Evolutionary conservation across 2,888 invertebrate species (phyloP), one percentile per base, ranked within the genome.

Genomic region (Cantharis rufa): DNA sequence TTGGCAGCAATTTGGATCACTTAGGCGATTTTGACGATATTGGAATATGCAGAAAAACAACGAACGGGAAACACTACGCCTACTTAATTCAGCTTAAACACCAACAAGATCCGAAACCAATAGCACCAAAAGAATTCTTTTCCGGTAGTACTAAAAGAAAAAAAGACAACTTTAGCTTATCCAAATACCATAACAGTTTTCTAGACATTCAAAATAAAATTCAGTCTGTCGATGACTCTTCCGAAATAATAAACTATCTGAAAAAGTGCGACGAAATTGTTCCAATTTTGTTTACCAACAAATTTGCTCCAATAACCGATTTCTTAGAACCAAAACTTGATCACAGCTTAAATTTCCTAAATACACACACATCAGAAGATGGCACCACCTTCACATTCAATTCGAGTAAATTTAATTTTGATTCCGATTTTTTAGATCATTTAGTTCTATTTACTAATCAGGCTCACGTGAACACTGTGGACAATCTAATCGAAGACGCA

Each of bases 1-100:
- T 70, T 3, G 70, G 61, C 9, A 18, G 18, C 48, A 70, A 70
- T 61, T 13, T 70, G 16, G 61, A 70, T n/a, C 11, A 70, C n/a
- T 21, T 61, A 3, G 48, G 61, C 11, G 70, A 70, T 18, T 70
- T 70, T 13, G 70, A 70, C 13, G 70, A 70, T 16, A 21, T 62
- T 10, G 70, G 11, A 13, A 48, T 70, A 21, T 70, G 32, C 18
- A 13, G 48, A 7, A 27, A 61, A 62, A 13, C 15, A 16, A 18
- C 61, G 1, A 15, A 10, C 4, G 32, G 32, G 1, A 61, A 61
- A n/a, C n/a, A 32, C 61, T 16, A 9, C 10, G 70, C 61, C 15
- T 70, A 70, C 16, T 18, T 70, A n/a, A 48, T 70, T 1, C 70
- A 70, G 18, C 48, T 70, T 9, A 70, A 70, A 61, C 70, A 70